Evolutionary conservation across 2,888 invertebrate species (phyloP), one percentile per base, ranked within the genome.

Genomic region (Conistra vaccinii): DNA sequence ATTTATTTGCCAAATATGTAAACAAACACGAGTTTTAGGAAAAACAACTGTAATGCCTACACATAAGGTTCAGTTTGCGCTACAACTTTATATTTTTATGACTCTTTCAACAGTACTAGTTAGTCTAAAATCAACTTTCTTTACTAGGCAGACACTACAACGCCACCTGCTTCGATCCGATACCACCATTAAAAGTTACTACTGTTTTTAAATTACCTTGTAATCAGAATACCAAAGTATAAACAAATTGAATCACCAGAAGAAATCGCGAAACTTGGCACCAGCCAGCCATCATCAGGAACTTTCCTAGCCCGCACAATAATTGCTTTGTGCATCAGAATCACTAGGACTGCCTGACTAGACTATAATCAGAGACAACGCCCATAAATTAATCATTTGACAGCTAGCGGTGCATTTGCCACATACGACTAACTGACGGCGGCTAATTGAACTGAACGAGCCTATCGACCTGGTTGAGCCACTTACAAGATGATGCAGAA

Each of bases 341-440:
- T 48, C 32, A 63, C 55, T 17, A 32, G 61, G 55, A 69, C n/a
- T 51, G 29, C 68, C 68, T 66, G 66, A 70, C 83, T 85, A 83
- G 83, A 70, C 67, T 78, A 73, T 84, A 85, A 84, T 85, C 87
- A 84, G 81, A 67, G 80, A 79, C 79, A 78, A 84, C 84, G 81
- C 81, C 78, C 87, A 88, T 89, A 89, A 87, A 89, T 89, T 87
- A 89, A 90, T 88, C 81, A 88, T 86, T 80, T 83, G 80, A 68
- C 61, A 83, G 81, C 69, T 78, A 87, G 83, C 82, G 75, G 84
- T 85, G 74, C 73, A 78, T 78, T 84, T 80, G 76, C 76, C 78
- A 79, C 80, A 82, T 86, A 80, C 81, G 79, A 80, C 78, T 79
- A 81, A 82, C 81, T 82, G 76, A 73, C 78, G 80, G 69, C 55